Evolutionary conservation across 2,888 invertebrate species (phyloP).

Genomic region (Dione juno): DNA sequence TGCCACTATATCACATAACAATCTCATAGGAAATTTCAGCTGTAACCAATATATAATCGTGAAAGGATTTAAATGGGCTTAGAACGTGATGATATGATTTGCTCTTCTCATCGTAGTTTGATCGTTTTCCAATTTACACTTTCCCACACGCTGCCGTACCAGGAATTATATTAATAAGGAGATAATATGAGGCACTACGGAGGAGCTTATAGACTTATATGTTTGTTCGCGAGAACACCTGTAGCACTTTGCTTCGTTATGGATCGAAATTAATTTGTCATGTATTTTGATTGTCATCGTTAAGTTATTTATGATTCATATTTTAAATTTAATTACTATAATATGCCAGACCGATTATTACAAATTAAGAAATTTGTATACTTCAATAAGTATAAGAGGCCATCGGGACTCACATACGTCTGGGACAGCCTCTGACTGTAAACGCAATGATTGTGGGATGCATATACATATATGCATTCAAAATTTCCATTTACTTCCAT

Average conservation of each 20-base stretch:
- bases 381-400: too few relatives aligned
- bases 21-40: constrained; percentile 21
- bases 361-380: too few relatives aligned
- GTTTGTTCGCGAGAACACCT: neutral
- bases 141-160: constrained; percentile 9
- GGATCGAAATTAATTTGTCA: neutral
- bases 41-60: constrained; percentile 3
- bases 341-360: too few relatives aligned
- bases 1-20: neutral
- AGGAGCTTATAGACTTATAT: neutral
- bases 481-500: too few relatives aligned
- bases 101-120: constrained; percentile 11
- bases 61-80: constrained; percentile 17
- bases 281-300: neutral
- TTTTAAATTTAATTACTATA: too few relatives aligned
- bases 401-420: too few relatives aligned
- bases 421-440: too few relatives aligned
- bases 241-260: neutral
- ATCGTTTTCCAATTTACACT: constrained; percentile 24
- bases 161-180: constrained; percentile 3
- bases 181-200: neutral
- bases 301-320: too few relatives aligned
- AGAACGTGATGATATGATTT: constrained; percentile 26
- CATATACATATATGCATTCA: too few relatives aligned
- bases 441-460: too few relatives aligned